Percentiles rank a stretch among this genome's conserved stretches.
Evolutionary conservation across 2,113 vertebrate species (phyloP).

Genomic region (Oceanodroma tethys): DNA sequence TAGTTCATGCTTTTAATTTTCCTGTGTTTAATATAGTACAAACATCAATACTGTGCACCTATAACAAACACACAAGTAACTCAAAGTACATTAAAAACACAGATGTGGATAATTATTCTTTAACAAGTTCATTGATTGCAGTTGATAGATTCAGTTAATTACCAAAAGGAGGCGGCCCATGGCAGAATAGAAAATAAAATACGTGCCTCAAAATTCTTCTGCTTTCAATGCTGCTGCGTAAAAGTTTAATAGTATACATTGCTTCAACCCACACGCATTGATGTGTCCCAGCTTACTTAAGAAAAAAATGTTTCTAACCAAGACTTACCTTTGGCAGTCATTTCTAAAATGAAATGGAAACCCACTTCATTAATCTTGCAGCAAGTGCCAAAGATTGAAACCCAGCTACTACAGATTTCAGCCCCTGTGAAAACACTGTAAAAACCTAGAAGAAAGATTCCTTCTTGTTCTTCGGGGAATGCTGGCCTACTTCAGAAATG

Average conservation of each 20-base stretch:
- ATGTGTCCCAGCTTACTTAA: neutral
- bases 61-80: neutral
- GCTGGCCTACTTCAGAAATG: neutral
- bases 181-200: neutral
- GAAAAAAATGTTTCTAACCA: neutral
- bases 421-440: neutral
- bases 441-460: neutral
- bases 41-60: neutral
- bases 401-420: neutral
- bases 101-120: slow-evolving; percentile 2
- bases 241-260: neutral
- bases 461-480: neutral
- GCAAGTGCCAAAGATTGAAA: neutral
- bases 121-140: neutral
- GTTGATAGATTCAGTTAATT: neutral
- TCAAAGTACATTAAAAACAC: neutral
- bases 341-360: neutral
- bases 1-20: neutral
- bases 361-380: neutral
- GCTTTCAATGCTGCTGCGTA: neutral
- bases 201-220: neutral
- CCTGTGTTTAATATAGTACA: neutral
- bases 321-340: neutral
- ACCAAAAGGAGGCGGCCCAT: neutral
- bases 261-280: neutral